Evolutionary conservation across 2,797 vertebrate genomes (phyloP), one percentile per base, ranked within the genome.

Genomic region (Lutjanus campechanus): DNA sequence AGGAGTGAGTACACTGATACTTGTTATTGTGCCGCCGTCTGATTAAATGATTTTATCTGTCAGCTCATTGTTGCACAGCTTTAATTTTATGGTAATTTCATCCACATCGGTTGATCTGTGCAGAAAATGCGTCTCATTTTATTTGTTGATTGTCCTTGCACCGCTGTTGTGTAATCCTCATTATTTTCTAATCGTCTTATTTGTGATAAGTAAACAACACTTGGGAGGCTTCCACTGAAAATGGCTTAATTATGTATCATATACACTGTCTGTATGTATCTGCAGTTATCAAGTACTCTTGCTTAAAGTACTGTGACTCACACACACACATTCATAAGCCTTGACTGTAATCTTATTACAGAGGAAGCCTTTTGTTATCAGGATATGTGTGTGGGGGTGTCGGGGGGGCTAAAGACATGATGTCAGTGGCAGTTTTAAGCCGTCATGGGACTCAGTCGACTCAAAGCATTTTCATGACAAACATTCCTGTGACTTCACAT

Each of bases 1-100:
- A 91, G n/a, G 93, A 95, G 96, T 96, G 69, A 96, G 96, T 96
- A 87, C 56, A 63, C 25, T 55, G n/a, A 19, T 65, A 19, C 53
- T 16, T 25, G 1, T n/a, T 11, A n/a, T 54, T 73, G 6, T 74
- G 1, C 6, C 16, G 9, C 8, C 64, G 10, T 5, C 11, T 84
- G 15, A 59, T 64, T 25, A 19, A 53, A 25, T 47, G 1, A 51
- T 43, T 62, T 76, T 15, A 60, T 55, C 8, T 56, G 0, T 36
- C 5, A 11, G 49, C 10, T 12, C 12, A 6, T 43, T 55, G 12
- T 47, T 68, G 4, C 29, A 29, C 10, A 77, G 5, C 19, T 65
- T 64, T 43, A 41, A 8, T 65, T 44, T 72, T 15, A 15, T 16
- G 29, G 19, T 69, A 19, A 67, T 49, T 8, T 51, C 44, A 62